Percentiles rank a stretch among this genome's conserved stretches.
Conservation (phyloP, 64 coral and sea anemone species). For the Platygyra sinensis region DNA sequence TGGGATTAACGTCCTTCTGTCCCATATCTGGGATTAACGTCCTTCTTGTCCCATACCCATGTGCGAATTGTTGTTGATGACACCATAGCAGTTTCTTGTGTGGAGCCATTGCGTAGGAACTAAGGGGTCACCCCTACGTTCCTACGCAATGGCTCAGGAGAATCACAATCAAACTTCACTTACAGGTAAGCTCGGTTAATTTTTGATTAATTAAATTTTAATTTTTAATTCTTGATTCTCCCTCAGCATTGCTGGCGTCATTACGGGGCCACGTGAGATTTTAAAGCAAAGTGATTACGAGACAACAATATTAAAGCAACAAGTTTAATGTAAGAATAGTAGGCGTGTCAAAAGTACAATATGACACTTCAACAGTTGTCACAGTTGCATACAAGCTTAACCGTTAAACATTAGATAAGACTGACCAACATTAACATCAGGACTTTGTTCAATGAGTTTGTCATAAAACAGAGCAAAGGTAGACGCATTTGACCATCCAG, state of each 20-base stretch:
- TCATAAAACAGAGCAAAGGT: neutral
- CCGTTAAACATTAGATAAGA: constrained; percentile 8
- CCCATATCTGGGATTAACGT: too few species aligned
- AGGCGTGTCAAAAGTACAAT: constrained; percentile 14
- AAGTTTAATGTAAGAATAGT: neutral
- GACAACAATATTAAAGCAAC: neutral
- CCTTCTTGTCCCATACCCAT: too few species aligned
- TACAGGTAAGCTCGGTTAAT: constrained; percentile 2
- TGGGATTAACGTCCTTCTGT: too few species aligned
- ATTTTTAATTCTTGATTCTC: too few species aligned
- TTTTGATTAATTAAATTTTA: too few species aligned
- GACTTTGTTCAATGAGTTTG: constrained; percentile 20
- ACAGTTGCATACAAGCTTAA: neutral
- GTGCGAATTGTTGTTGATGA: too few species aligned
- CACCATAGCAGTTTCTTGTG: too few species aligned
- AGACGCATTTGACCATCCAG: too few species aligned
- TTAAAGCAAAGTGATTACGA: constrained; percentile 19
- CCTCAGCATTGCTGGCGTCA: neutral
- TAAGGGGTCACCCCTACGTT: constrained; percentile 27
- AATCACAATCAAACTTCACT: constrained; percentile 51
- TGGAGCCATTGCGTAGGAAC: too few species aligned
- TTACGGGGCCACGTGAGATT: too few species aligned
- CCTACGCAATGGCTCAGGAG: constrained; percentile 27
- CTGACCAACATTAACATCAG: neutral
- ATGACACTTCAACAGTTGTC: neutral